These are phyloP conservation scores for Mythimna ferrago DNA, from an alignment of 2,888 invertebrate genomes.

Conservation along the genomic window DNA sequence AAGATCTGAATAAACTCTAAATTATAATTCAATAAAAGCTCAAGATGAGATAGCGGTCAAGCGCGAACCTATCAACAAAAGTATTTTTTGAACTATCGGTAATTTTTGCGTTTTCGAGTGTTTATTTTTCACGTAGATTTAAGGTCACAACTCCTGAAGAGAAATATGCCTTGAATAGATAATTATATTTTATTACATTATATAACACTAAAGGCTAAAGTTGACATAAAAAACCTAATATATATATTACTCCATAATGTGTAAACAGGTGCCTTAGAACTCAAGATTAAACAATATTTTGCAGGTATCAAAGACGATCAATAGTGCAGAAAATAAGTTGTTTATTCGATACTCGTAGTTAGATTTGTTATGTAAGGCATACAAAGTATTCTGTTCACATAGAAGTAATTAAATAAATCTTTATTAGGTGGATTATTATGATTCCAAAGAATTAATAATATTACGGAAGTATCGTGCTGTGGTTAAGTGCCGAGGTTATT, in stretches of 20 bases:
- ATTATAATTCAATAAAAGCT: neutral
- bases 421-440: neutral
- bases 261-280: conserved; percentile 33
- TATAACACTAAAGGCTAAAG: neutral
- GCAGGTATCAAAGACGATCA: conserved; percentile 1
- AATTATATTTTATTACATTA: conserved; percentile 23
- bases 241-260: neutral
- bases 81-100: conserved; percentile 1
- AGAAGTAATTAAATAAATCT: neutral
- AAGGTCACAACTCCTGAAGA: conserved; percentile 1
- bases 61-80: no score
- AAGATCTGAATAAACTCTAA: conserved; percentile 8
- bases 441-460: conserved; percentile 5
- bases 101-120: conserved; percentile 32
- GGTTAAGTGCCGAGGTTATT: conserved; percentile 3
- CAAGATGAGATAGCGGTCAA: no score
- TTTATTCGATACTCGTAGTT: neutral
- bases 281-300: conserved; percentile 11
- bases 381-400: neutral
- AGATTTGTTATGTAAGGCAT: neutral
- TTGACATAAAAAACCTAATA: neutral
- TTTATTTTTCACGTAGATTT: conserved; percentile 13
- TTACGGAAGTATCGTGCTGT: conserved; percentile 3
- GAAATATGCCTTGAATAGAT: neutral
- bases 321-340: neutral